Evolutionary conservation across 37 sponge, comb jelly and placozoan genomes (phyloP).

Genomic region (Spongilla lacustris): DNA sequence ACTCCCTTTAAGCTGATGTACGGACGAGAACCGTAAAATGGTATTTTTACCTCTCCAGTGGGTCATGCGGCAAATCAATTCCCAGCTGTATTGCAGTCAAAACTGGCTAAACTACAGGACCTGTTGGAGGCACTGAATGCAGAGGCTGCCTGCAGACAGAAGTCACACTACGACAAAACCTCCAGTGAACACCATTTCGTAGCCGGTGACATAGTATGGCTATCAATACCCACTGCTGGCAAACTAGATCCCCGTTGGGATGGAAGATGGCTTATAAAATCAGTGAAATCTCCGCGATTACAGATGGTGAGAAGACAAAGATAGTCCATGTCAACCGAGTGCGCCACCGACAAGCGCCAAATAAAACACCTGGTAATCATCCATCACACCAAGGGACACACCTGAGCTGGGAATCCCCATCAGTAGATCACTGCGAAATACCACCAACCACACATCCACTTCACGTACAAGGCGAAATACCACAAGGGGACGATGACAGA

Average conservation of each 20-base stretch:
- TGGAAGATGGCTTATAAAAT: conserved; percentile 55
- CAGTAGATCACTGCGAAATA: background rate
- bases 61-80: conserved; percentile 22
- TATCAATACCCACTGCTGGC: conserved; percentile 62
- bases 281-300: conserved; percentile 35
- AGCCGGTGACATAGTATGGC: conserved; percentile 64
- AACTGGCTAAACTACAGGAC: conserved; percentile 43
- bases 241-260: conserved; percentile 75
- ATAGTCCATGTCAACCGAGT: conserved; percentile 44
- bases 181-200: background rate
- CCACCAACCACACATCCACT: background rate
- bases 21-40: conserved; percentile 35
- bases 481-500: background rate
- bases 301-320: conserved; percentile 29
- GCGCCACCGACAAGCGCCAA: background rate
- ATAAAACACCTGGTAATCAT: background rate
- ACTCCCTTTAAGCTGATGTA: conserved; percentile 66
- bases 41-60: background rate
- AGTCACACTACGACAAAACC: conserved; percentile 23
- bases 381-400: background rate
- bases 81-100: conserved; percentile 2
- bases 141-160: conserved; percentile 29
- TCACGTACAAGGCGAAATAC: background rate
- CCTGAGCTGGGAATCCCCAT: background rate
- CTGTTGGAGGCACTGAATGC: conserved; percentile 35